These are phyloP conservation scores for Salticus scenicus DNA, from an alignment of 2,888 invertebrate species.

Conservation along the genomic window DNA sequence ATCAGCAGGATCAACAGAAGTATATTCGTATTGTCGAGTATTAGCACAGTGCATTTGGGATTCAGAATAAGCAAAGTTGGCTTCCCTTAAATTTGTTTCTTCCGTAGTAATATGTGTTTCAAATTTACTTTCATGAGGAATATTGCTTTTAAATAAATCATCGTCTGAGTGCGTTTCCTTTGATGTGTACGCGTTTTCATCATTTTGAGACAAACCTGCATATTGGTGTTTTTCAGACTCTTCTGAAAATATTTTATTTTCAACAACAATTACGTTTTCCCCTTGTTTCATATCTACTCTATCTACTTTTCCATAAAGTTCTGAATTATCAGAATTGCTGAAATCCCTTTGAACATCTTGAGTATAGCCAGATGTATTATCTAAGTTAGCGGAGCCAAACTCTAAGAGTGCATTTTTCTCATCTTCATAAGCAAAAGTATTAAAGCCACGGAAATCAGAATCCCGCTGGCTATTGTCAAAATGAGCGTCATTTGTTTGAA, in stretches of 20 bases:
- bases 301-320: neutral
- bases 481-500: neutral
- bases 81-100: neutral
- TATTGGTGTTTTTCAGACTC: slow-evolving; percentile 30
- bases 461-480: neutral
- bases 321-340: neutral
- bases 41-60: slow-evolving; percentile 9
- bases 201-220: slow-evolving; percentile 39
- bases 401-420: neutral
- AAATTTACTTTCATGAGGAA: neutral
- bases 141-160: slow-evolving; percentile 17
- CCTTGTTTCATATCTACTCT: too few species aligned
- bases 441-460: neutral
- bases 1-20: neutral
- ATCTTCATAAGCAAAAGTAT: neutral
- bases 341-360: neutral
- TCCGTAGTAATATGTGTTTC: neutral
- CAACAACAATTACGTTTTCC: slow-evolving; percentile 30
- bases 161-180: slow-evolving; percentile 32
- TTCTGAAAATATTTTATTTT: slow-evolving; percentile 48
- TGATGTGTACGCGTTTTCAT: slow-evolving; percentile 43
- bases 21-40: neutral
- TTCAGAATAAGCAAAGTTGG: slow-evolving; percentile 20
- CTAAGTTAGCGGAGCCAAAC: neutral
- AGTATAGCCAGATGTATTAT: neutral